Evolutionary conservation across 2,113 vertebrate genomes (phyloP).

Genomic region (Delphinus delphis): DNA sequence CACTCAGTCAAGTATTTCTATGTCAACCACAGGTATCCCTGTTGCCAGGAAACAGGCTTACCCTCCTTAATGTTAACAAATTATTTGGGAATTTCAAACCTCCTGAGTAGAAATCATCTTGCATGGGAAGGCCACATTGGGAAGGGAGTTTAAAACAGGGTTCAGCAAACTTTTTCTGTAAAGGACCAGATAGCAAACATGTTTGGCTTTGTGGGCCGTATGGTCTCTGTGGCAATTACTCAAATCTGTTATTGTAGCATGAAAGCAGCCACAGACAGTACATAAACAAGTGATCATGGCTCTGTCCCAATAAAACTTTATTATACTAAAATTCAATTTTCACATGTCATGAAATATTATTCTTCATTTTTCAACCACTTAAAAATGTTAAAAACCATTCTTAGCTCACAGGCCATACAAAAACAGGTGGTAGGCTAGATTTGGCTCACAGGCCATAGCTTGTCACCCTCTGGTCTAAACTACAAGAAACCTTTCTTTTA

Average conservation of each 20-base stretch:
- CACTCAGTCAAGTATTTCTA: conserved; percentile 16
- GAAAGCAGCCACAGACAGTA: conserved; percentile 12
- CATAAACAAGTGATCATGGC: conserved; percentile 6
- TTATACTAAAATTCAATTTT: conserved; percentile 34
- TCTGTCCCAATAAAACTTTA: conserved; percentile 49
- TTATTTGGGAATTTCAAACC: conserved; percentile 34
- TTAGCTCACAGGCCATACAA: background rate
- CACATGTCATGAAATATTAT: conserved; percentile 37
- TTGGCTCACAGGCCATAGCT: background rate
- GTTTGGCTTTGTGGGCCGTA: conserved; percentile 20
- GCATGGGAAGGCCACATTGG: background rate
- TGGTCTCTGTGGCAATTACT: conserved; percentile 10
- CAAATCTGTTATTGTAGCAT: background rate
- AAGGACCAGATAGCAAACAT: conserved; percentile 28
- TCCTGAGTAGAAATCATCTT: conserved; percentile 8
- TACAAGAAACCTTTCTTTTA: conserved; percentile 38
- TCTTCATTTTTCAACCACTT: conserved; percentile 45
- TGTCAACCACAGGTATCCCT: conserved; percentile 20
- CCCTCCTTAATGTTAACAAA: conserved; percentile 47
- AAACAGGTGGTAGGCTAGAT: conserved; percentile 34
- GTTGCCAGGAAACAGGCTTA: conserved; percentile 15
- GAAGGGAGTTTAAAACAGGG: conserved; percentile 13
- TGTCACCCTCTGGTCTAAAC: conserved; percentile 26
- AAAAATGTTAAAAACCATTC: conserved; percentile 42
- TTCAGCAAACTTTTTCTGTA: background rate